Evolutionary conservation across 2,113 vertebrate genomes (phyloP).

Genomic region (Clinocottus analis): DNA sequence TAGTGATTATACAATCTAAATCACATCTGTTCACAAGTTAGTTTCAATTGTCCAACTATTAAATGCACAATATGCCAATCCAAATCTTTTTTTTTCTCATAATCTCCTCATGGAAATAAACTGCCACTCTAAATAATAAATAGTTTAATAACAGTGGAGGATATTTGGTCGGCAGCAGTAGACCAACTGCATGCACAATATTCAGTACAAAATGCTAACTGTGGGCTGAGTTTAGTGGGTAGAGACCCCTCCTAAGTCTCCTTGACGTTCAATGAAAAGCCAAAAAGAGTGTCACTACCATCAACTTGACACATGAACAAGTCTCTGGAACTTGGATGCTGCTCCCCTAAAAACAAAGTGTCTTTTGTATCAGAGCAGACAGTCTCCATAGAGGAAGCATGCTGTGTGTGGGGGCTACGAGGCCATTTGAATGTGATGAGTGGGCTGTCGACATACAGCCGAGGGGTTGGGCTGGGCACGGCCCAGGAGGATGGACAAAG

Average conservation of each 20-base stretch:
- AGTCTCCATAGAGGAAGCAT: constrained; percentile 60
- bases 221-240: background rate
- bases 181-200: background rate
- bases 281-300: constrained; percentile 18
- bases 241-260: constrained; percentile 25
- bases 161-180: background rate
- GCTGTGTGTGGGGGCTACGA: constrained; percentile 57
- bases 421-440: constrained; percentile 80
- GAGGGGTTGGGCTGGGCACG: constrained; percentile 68
- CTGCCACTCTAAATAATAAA: background rate
- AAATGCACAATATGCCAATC: background rate
- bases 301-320: constrained; percentile 53
- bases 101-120: background rate
- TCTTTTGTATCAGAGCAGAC: constrained; percentile 77
- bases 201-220: background rate
- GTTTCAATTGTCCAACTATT: background rate
- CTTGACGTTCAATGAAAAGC: constrained; percentile 18
- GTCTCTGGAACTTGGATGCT: constrained; percentile 58
- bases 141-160: background rate
- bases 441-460: constrained; percentile 77
- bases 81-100: background rate
- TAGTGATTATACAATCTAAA: background rate
- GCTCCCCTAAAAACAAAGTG: constrained; percentile 66
- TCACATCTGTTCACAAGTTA: constrained; percentile 1
- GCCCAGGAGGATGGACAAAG: constrained; percentile 78